phyloP scores from a whole-genome alignment of 1,140 invertebrate species.

The Asbolus verrucosus region DNA sequence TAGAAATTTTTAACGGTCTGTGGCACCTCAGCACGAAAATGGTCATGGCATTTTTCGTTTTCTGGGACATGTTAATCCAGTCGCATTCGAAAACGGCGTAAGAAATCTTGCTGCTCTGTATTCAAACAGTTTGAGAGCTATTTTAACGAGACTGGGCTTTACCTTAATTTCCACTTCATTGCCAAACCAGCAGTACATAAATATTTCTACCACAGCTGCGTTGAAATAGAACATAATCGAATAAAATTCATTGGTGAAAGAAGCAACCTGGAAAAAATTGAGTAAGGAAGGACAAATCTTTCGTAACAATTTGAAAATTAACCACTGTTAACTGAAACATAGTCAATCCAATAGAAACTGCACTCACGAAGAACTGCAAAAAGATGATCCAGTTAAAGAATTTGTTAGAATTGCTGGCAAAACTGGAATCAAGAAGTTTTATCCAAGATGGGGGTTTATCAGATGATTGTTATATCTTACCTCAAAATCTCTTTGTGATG shows the following conservation, averaged over 20 bases:
- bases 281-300: neutral
- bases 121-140: neutral
- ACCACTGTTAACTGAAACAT: neutral
- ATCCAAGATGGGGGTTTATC: too few relatives aligned
- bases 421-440: neutral
- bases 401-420: neutral
- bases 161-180: neutral
- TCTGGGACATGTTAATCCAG: neutral
- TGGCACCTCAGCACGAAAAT: neutral
- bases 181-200: neutral
- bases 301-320: neutral
- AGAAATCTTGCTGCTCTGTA: neutral
- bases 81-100: neutral
- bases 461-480: neutral
- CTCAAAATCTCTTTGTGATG: neutral
- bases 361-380: neutral
- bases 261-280: neutral
- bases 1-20: neutral
- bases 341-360: neutral
- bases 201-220: neutral
- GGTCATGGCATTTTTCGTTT: neutral
- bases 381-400: slow-evolving; percentile 1
- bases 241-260: neutral
- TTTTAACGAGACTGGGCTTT: too few relatives aligned
- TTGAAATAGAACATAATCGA: neutral